Conservation (phyloP, 2,888 invertebrate species). For the Scaptodrosophila latifasciaeformis region DNA sequence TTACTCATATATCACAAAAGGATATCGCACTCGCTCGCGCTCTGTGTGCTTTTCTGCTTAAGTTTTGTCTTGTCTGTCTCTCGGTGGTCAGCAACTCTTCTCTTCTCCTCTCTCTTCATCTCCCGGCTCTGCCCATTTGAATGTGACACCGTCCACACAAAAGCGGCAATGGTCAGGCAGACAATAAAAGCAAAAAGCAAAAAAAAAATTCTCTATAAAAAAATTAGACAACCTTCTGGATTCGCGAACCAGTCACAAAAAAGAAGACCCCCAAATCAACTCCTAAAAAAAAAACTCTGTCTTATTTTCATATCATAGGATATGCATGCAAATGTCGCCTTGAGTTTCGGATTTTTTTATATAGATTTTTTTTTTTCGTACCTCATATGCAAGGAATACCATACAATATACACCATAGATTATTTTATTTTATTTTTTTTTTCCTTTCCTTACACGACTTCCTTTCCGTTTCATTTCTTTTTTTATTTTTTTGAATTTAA, state of each 20-base stretch:
- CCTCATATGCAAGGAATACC: too few relatives aligned
- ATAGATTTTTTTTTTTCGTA: too few relatives aligned
- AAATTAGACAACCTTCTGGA: constrained; percentile 27
- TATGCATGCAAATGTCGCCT: constrained; percentile 72
- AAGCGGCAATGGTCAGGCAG: constrained; percentile 35
- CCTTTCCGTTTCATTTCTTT: neutral
- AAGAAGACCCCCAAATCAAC: constrained; percentile 41
- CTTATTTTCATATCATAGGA: constrained; percentile 29
- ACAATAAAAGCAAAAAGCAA: neutral
- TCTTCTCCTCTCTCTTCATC: constrained; percentile 15
- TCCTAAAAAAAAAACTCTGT: constrained; percentile 55
- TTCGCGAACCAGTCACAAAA: constrained; percentile 49
- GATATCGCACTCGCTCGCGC: constrained; percentile 50
- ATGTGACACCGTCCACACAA: constrained; percentile 69
- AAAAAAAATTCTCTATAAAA: constrained; percentile 15
- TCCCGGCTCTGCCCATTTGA: constrained; percentile 41
- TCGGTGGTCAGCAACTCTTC: constrained; percentile 30
- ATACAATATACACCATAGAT: too few relatives aligned
- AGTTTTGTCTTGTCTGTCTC: constrained; percentile 33
- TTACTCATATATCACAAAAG: constrained; percentile 72
- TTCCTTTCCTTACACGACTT: neutral
- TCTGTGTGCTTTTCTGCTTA: constrained; percentile 68
- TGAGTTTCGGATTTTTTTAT: too few relatives aligned
- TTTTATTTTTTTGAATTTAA: constrained; percentile 39
- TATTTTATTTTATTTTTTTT: too few relatives aligned